A percentile compares a stretch with the other conserved stretches of the same genome.
Evolutionary conservation across 2,797 vertebrate genomes (phyloP).

Genomic region (Pipistrellus nathusii): DNA sequence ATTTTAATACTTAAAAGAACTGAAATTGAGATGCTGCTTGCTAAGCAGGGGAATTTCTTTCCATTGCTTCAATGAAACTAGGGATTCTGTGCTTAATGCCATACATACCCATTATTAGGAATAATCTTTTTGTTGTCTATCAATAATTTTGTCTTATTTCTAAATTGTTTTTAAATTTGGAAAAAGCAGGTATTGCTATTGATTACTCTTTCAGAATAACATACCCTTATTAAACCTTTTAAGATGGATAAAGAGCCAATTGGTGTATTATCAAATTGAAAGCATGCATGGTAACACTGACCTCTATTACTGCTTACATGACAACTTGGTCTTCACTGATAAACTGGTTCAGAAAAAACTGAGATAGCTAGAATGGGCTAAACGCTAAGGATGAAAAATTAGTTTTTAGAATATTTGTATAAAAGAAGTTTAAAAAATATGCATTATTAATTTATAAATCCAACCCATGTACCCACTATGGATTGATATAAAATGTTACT

Average conservation of each 20-base stretch:
- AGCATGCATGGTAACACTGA: not conserved
- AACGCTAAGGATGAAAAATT: not conserved
- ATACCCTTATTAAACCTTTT: not conserved
- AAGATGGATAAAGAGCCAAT: not conserved
- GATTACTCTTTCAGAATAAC: not conserved
- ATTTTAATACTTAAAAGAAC: not conserved
- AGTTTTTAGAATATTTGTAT: not conserved
- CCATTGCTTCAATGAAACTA: not conserved
- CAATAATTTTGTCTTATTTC: conserved; percentile 37
- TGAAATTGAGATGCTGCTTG: not conserved
- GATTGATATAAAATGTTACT: not conserved
- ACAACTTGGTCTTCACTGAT: not conserved
- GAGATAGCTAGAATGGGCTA: not conserved
- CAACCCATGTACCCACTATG: not conserved
- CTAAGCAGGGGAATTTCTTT: not conserved
- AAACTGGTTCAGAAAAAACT: not conserved
- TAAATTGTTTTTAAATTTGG: not conserved
- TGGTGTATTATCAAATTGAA: not conserved
- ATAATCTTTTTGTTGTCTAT: not conserved
- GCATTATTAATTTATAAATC: conserved; percentile 59
- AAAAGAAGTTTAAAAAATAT: not conserved
- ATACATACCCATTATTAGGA: not conserved
- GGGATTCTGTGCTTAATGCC: not conserved
- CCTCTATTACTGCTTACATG: not conserved
- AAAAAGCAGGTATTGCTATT: not conserved